phyloP scores from a whole-genome alignment of 2,113 vertebrate species.

The Machaerirhynchus nigripectus region DNA sequence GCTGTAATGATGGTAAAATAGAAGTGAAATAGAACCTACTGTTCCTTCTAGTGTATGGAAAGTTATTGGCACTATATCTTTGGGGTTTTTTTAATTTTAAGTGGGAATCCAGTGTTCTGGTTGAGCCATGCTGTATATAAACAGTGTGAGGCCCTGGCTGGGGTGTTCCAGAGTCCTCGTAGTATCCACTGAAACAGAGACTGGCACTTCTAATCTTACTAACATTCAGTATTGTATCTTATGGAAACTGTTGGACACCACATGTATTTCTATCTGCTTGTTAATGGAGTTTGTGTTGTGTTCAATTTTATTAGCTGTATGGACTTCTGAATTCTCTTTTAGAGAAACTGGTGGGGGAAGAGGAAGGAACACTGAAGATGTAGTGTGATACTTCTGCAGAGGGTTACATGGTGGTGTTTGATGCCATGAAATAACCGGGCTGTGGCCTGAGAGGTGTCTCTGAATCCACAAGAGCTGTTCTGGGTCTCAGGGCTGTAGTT shows the following conservation, averaged over 20 bases:
- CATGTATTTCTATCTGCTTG: background rate
- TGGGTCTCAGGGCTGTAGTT: fast-evolving
- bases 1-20: background rate
- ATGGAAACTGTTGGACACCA: fast-evolving
- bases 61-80: background rate
- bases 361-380: background rate
- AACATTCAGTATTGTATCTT: background rate
- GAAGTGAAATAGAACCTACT: background rate
- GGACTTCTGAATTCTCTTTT: background rate
- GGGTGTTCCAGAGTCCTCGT: background rate
- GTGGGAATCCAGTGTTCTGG: background rate
- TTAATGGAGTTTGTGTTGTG: background rate
- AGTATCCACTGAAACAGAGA: background rate
- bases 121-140: background rate
- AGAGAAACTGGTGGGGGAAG: background rate
- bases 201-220: background rate
- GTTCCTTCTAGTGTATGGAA: background rate
- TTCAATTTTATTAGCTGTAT: background rate
- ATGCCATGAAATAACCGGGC: fast-evolving
- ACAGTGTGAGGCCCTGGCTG: background rate
- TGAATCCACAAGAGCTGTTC: background rate
- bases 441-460: background rate
- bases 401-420: background rate
- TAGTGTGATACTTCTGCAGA: background rate
- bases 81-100: background rate